Evolutionary conservation across 2,113 vertebrate species (phyloP).

Genomic region (Rhinopomastus cyanomelas): DNA sequence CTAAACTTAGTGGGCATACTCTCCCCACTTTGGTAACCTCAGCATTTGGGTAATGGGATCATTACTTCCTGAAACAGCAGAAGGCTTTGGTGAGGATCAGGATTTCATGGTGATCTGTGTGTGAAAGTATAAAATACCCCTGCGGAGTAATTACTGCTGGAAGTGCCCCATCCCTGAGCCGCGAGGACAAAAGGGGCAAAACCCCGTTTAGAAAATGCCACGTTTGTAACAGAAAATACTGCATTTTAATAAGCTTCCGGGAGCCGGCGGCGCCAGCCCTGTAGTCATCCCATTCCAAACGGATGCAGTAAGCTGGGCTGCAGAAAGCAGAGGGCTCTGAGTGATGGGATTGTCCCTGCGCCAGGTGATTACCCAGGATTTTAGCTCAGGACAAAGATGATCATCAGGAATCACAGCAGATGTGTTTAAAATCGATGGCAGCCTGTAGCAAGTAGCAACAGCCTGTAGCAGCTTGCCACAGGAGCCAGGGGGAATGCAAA

Average conservation of each 20-base stretch:
- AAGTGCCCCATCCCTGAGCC: not conserved
- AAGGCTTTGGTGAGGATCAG: not conserved
- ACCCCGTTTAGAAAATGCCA: accelerated
- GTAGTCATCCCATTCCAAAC: accelerated
- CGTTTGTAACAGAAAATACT: not conserved
- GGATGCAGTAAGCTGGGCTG: not conserved
- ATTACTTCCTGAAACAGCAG: not conserved
- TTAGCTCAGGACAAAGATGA: not conserved
- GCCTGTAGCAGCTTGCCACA: accelerated
- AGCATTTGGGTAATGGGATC: not conserved
- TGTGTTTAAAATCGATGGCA: not conserved
- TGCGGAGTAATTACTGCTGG: not conserved
- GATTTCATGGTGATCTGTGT: not conserved
- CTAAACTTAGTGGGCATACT: not conserved
- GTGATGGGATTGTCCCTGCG: not conserved
- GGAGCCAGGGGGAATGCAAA: not conserved
- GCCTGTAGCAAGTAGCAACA: not conserved
- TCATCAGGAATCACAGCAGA: slow-evolving; percentile 7
- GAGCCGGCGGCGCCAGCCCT: not conserved
- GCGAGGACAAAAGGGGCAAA: not conserved
- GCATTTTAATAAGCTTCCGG: not conserved
- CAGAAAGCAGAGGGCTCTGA: not conserved
- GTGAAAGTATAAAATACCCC: no score
- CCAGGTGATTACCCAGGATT: not conserved
- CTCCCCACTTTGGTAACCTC: not conserved